Evolutionary conservation across 2,888 invertebrate species (phyloP).

Genomic region (Drosophila nigritarsus): DNA sequence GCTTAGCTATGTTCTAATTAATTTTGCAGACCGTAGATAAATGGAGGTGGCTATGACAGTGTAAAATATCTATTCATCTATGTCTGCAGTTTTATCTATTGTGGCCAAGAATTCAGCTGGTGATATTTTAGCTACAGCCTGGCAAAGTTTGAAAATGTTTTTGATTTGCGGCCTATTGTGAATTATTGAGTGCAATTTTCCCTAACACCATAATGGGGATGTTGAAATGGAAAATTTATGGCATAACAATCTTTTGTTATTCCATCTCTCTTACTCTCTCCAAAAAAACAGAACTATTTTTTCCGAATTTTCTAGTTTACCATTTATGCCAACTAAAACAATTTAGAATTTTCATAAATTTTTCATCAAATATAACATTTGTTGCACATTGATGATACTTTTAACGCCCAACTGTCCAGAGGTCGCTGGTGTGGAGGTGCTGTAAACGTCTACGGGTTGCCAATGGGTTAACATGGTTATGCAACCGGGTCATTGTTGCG

Average conservation of each 20-base stretch:
- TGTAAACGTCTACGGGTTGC: no score
- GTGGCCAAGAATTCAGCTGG: not conserved
- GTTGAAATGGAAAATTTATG: conserved; percentile 11
- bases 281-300: not conserved
- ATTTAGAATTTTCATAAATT: not conserved
- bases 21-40: conserved; percentile 27
- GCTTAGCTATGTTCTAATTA: conserved; percentile 43
- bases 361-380: not conserved
- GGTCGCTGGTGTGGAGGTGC: no score
- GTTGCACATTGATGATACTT: no score
- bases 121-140: conserved; percentile 14
- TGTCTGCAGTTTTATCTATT: not conserved
- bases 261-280: no score
- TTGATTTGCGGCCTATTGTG: conserved; percentile 49
- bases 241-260: conserved; percentile 15
- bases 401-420: no score
- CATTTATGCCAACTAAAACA: no score
- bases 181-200: conserved; percentile 41
- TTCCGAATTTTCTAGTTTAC: not conserved
- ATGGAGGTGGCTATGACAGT: conserved; percentile 6
- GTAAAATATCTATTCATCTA: not conserved
- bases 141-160: conserved; percentile 47
- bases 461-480: no score
- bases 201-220: conserved; percentile 1
- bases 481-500: no score